A percentile compares a stretch with the other conserved stretches of the same genome.
Evolutionary conservation across 53 echinoderm and acorn worm genomes (phyloP).

Genomic region (Holothuria leucospilota): DNA sequence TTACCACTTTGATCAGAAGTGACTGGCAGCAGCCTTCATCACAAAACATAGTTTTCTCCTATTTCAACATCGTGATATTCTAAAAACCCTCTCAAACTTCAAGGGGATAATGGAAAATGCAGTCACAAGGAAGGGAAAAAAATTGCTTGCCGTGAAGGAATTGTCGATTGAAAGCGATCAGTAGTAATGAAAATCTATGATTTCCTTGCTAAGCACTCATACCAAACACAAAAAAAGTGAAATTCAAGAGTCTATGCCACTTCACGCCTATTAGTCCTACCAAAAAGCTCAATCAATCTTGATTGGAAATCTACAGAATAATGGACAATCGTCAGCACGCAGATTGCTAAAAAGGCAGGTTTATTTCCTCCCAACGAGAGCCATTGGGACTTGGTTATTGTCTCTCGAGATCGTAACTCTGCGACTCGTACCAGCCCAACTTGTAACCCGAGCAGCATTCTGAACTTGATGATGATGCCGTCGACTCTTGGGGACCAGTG

Average conservation of each 20-base stretch:
- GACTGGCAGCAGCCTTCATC: slow-evolving; percentile 40
- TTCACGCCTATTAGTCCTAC: slow-evolving; percentile 56
- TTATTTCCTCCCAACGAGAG: slow-evolving; percentile 52
- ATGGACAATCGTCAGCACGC: slow-evolving; percentile 53
- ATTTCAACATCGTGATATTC: slow-evolving; percentile 49
- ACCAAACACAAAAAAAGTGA: slow-evolving; percentile 36
- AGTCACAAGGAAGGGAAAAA: slow-evolving; percentile 34
- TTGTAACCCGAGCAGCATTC: slow-evolving; percentile 46
- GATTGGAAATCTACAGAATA: slow-evolving; percentile 41
- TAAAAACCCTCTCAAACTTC: slow-evolving; percentile 30
- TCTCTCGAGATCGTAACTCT: slow-evolving; percentile 55
- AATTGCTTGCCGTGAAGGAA: slow-evolving; percentile 52
- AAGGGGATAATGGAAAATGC: slow-evolving; percentile 46
- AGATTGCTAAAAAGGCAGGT: slow-evolving; percentile 60
- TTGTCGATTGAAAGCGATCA: slow-evolving; percentile 56
- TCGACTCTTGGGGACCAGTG: slow-evolving; percentile 35
- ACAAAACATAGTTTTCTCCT: slow-evolving; percentile 44
- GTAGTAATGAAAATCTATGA: slow-evolving; percentile 56
- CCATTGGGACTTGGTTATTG: slow-evolving; percentile 49
- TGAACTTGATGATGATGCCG: slow-evolving; percentile 50
- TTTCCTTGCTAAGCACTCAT: slow-evolving; percentile 47
- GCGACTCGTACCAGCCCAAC: slow-evolving; percentile 39
- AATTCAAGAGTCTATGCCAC: slow-evolving; percentile 53
- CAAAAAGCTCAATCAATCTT: slow-evolving; percentile 55
- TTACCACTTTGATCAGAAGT: slow-evolving; percentile 26